Conservation (phyloP, 2,888 invertebrate genomes). For the Apomyelois bistriatella region DNA sequence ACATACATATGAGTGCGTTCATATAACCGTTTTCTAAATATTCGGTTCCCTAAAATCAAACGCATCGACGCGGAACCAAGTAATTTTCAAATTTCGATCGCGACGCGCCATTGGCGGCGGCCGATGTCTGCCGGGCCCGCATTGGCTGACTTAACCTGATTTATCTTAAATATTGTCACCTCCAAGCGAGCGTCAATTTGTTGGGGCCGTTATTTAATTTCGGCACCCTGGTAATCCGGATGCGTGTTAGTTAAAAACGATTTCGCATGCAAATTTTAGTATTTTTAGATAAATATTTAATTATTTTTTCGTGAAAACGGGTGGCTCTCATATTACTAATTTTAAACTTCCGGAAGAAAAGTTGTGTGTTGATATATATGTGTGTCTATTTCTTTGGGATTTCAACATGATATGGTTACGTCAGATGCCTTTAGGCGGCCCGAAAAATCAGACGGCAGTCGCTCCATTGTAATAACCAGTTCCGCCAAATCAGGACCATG, state of each 20-base stretch:
- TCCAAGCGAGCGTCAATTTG: slow-evolving; percentile 67
- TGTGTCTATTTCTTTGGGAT: too few species aligned
- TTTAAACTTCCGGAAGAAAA: too few species aligned
- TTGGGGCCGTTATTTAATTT: slow-evolving; percentile 72
- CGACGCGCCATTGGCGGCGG: slow-evolving; percentile 48
- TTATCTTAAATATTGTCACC: slow-evolving; percentile 76
- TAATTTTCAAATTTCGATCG: slow-evolving; percentile 58
- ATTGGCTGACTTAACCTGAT: slow-evolving; percentile 68
- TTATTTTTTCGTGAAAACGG: background rate
- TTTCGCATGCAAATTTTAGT: background rate
- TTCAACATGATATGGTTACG: too few species aligned
- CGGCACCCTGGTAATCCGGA: slow-evolving; percentile 42
- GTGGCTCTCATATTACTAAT: too few species aligned
- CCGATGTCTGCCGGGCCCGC: slow-evolving; percentile 32
- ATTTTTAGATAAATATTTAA: background rate
- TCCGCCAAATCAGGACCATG: too few species aligned
- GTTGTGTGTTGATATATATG: too few species aligned
- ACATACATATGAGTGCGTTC: background rate
- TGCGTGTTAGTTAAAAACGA: background rate
- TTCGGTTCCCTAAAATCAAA: slow-evolving; percentile 15
- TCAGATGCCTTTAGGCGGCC: too few species aligned
- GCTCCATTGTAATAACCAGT: too few species aligned
- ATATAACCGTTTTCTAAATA: background rate
- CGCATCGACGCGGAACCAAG: slow-evolving; percentile 26
- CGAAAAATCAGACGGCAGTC: too few species aligned